Base-by-base conservation (phyloP, 2,888 invertebrate genomes). In the Serripes groenlandicus region DNA sequence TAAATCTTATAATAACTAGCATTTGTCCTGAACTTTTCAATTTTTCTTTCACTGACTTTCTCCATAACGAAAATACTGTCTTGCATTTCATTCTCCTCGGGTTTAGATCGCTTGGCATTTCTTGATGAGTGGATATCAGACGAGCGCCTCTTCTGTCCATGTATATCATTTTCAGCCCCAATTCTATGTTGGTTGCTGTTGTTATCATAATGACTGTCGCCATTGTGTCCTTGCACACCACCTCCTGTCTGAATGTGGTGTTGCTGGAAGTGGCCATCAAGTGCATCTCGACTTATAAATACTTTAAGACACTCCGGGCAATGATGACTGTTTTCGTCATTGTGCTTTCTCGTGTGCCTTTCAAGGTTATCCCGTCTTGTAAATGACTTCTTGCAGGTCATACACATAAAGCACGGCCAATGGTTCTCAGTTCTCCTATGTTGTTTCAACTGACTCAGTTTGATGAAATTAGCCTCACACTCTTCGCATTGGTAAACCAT, bases 371-470 rank as follows among this genome's bases (percentile, higher is more conserved):
- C 42, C n/a, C 64, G 75, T 42, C 80, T 34, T 0, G 21, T 80
- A 32, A 75, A 80, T 23, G 18, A 0, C 18, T 70, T 72, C 37
- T 66, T 56, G 28, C 80, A 80, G 1, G 0, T 54, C 3, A 35
- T 4, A 21, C 75, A 80, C 15, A 21, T 35, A 64, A 26, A 75
- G 18, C 42, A 34, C 23, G 37, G 28, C 75, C 71, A 81, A 28
- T 81, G 81, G 28, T 76, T 76, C 23, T 54, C 49, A 11, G 72
- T 60, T 21, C 81, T 23, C 4, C 69, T 35, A 54, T 81, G 81
- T 18, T 81, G 72, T 0, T 68, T 28, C 3, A 76, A 28, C 30
- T 72, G 58, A 28, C 75, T 75, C 28, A 72, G 35, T 32, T 76
- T 81, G 3, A 49, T 21, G 23, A 71, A 70, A n/a, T 2, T 34